Evolutionary conservation across 2,113 vertebrate genomes (phyloP).

Genomic region (Chionomys nivalis): DNA sequence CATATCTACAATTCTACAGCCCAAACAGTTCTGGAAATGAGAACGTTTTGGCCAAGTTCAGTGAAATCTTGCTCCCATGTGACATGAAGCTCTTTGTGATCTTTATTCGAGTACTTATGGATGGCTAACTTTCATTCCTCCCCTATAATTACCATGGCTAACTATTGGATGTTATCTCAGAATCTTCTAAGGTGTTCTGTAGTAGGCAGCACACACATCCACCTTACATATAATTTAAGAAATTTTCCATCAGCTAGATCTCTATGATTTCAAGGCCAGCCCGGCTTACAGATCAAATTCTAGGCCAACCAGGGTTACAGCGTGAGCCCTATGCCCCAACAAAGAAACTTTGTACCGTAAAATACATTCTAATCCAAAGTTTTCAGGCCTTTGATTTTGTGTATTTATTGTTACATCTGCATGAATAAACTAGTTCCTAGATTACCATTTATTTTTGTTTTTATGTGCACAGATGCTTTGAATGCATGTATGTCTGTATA

Average conservation of each 20-base stretch:
- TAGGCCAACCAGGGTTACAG: neutral
- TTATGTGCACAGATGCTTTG: neutral
- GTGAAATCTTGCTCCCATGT: neutral
- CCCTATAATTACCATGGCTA: neutral
- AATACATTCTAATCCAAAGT: neutral
- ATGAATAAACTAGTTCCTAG: neutral
- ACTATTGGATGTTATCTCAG: neutral
- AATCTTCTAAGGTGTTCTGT: neutral
- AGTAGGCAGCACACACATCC: neutral
- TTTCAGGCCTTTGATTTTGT: constrained; percentile 30
- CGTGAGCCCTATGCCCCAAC: too few relatives aligned
- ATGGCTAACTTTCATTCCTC: neutral
- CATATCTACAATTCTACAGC: neutral
- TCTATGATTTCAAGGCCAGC: neutral
- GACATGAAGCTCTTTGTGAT: neutral
- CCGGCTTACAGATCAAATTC: neutral
- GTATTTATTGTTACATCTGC: neutral
- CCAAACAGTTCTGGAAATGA: neutral
- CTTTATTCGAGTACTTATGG: neutral
- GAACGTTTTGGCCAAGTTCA: neutral
- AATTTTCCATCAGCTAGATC: neutral
- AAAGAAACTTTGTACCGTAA: neutral
- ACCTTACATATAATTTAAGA: neutral
- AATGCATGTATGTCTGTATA: neutral
- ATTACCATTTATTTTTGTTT: neutral